Evolutionary conservation across 2,797 vertebrate species (phyloP), one percentile per base, ranked within the genome.

Genomic region (Buceros bicornis): DNA sequence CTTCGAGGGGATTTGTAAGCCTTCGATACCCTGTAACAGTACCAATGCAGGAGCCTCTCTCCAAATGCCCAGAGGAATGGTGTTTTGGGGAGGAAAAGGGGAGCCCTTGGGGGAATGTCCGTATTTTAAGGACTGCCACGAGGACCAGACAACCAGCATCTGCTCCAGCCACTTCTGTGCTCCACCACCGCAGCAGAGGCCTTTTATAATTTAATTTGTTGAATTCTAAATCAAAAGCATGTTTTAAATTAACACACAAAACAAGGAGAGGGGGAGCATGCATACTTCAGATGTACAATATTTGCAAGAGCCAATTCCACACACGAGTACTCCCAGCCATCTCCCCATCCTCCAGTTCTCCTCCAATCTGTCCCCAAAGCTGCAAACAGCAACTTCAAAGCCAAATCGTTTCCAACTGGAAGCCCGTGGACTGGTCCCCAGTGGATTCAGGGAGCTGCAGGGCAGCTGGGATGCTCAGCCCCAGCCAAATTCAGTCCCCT

Each of bases 401-500:
- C 22, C 33, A 50, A 82, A 45, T 17, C 1, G 5, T 11, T 87
- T 78, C 61, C 29, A 50, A 2, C 13, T 37, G 66, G 79, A 73
- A 70, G 50, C 7, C 14, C 5, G 2, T 1, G 25, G 62, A 3
- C 6, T 10, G 45, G 24, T 64, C 13, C 33, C 25, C 70, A 19
- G 33, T 3, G 33, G 84, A 19, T 19, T 25, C 19, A 20, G 37
- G 54, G 70, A 74, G 53, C 66, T 22, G 25, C 51, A 37, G 62
- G 31, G 51, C 69, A 58, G 45, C 29, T 0, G 0, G 35, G 73
- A 67, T 56, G 73, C 70, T 62, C 53, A 62, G 74, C 20, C 29
- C 48, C 61, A 13, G 33, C 8, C 5, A 4, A 5, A 0, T 9
- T 2, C 0, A 53, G 43, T 21, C 15, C 43, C 40, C 29, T 26